Evolutionary conservation across 2,113 vertebrate species (phyloP).

Genomic region (Numenius arquata): DNA sequence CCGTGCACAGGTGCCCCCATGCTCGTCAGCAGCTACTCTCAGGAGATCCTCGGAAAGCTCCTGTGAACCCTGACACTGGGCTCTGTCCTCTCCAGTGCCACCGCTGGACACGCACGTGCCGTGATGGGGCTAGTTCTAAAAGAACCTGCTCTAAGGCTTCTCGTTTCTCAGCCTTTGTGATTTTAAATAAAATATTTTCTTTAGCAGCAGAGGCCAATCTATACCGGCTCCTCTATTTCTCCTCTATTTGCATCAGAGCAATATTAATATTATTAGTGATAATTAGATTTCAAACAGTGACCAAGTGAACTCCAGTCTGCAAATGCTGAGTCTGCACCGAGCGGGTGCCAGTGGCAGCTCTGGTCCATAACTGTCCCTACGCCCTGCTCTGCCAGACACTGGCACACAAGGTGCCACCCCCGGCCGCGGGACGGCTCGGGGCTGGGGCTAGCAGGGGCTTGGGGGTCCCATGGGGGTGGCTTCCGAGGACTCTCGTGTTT

Average conservation of each 20-base stretch:
- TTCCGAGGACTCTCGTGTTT: rapidly evolving
- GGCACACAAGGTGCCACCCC: not conserved
- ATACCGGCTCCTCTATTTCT: not conserved
- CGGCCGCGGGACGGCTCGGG: rapidly evolving
- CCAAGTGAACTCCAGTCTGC: not conserved
- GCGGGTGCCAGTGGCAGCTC: not conserved
- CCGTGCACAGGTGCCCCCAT: not conserved
- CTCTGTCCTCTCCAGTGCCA: not conserved
- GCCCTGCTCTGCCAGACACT: rapidly evolving
- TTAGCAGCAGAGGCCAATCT: not conserved
- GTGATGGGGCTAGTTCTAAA: rapidly evolving
- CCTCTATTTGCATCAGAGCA: not conserved
- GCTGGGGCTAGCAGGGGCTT: not conserved
- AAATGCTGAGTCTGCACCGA: not conserved
- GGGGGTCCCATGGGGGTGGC: not conserved
- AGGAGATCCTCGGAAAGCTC: not conserved
- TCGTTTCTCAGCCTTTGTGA: not conserved
- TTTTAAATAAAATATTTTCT: not conserved
- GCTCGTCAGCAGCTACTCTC: not conserved
- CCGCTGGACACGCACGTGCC: not conserved
- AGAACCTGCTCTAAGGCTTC: not conserved
- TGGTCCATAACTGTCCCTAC: not conserved
- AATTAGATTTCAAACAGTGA: not conserved
- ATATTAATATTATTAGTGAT: not conserved
- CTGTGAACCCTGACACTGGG: rapidly evolving